Evolutionary conservation across 2,797 vertebrate genomes (phyloP), one percentile per base, ranked within the genome.

Genomic region (Monodelphis domestica): DNA sequence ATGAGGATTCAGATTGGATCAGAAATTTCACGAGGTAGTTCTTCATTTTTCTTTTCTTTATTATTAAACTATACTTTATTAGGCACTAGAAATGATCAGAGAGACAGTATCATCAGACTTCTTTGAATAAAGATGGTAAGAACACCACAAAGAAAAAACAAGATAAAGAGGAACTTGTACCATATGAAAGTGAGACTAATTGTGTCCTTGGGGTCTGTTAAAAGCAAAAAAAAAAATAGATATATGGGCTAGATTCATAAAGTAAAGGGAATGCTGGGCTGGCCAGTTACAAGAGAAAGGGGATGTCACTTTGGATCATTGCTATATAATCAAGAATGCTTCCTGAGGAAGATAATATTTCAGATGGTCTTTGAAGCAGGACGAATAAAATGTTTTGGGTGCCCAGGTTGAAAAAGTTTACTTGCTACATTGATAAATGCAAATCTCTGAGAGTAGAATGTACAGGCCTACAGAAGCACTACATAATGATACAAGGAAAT

Each of bases 371-470:
- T 3, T 38, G n/a, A 29, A 54, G 51, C 53, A 30, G n/a, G 4
- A 55, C 26, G 17, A 54, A 28, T 78, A 45, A 78, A 17, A 45
- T 45, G 38, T n/a, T 54, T 6, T 14, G 1, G 0, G 12, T 2
- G 5, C 2, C 0, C 2, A 63, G n/a, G 33, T 4, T 10, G 52
- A 33, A 28, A 24, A 28, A 63, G 0, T 1, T 9, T 17, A 10
- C 21, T 52, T 51, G 24, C 87, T 52, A 33, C 55, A 17, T 54
- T 52, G 29, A 91, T 28, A 33, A 45, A 1, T 50, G 33, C 11
- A 12, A 53, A 10, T 11, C 12, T 59, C 14, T 28, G 33, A 95
- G 17, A 21, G 53, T 54, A 53, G 33, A 56, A 21, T 5, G 26
- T 1, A 38, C 2, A 54, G 12, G 17, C 10, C 14, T 50, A 3